phyloP scores from a whole-genome alignment of 2,888 invertebrate species.

The Dione vanillae region DNA sequence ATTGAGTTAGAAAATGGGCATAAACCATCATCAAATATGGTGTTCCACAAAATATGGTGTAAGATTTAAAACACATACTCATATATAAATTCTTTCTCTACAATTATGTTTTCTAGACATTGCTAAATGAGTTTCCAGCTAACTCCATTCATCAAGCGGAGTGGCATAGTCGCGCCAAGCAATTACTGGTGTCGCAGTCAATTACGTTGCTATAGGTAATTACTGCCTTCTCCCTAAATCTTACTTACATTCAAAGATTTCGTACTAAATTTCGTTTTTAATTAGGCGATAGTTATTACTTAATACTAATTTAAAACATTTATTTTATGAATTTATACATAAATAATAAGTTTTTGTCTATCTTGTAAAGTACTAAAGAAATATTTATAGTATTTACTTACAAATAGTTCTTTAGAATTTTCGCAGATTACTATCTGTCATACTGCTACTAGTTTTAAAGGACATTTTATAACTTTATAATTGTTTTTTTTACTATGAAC shows the following conservation, averaged over 20 bases:
- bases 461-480: no score
- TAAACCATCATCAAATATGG: no score
- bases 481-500: neutral
- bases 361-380: no score
- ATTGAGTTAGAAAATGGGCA: no score
- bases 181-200: constrained; percentile 35
- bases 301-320: neutral
- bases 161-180: constrained; percentile 45
- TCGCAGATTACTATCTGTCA: no score
- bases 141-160: constrained; percentile 42
- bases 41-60: no score
- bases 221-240: constrained; percentile 22
- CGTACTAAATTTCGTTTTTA: constrained; percentile 8
- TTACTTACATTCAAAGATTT: constrained; percentile 25
- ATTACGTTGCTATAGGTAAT: constrained; percentile 27
- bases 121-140: constrained; percentile 39
- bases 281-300: neutral
- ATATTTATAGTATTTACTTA: no score
- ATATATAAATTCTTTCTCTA: no score
- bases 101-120: constrained; percentile 21
- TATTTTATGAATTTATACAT: neutral
- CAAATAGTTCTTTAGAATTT: no score
- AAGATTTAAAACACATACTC: no score
- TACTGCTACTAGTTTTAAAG: no score
- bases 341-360: no score